These are phyloP conservation scores for Eremophila alpestris DNA, from an alignment of 2,797 vertebrate genomes.

Conservation along the genomic window DNA sequence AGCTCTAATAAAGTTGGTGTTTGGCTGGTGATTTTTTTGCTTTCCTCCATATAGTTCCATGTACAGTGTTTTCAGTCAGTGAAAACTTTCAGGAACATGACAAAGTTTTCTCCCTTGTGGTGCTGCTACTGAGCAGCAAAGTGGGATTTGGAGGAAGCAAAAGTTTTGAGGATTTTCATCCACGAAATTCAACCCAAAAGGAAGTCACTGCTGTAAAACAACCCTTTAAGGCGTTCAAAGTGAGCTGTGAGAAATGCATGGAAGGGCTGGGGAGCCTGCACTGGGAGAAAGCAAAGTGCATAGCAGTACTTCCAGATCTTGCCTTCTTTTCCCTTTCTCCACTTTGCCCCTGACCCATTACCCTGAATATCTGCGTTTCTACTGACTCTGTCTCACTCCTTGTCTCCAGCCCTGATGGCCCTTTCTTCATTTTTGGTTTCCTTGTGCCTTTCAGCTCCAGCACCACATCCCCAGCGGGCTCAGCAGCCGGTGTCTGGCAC, in stretches of 20 bases:
- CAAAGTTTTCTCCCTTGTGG: not conserved
- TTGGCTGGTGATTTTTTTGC: not conserved
- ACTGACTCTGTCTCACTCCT: not conserved
- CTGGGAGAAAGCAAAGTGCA: not conserved
- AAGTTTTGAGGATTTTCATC: not conserved
- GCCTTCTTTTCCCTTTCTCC: not conserved
- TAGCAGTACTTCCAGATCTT: not conserved
- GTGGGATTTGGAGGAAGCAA: not conserved
- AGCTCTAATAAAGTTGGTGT: not conserved
- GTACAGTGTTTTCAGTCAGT: not conserved
- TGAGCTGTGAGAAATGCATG: not conserved
- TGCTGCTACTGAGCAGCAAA: not conserved
- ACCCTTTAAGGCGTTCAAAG: not conserved
- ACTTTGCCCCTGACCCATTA: not conserved
- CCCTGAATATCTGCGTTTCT: not conserved
- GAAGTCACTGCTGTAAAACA: not conserved
- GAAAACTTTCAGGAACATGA: not conserved
- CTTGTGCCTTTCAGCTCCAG: not conserved
- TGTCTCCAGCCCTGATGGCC: not conserved
- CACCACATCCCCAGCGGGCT: fast-evolving
- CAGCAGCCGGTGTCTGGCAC: not conserved
- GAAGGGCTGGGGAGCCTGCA: not conserved
- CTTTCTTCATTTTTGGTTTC: not conserved
- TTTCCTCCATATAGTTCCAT: not conserved
- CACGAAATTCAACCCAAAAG: not conserved